phyloP scores from a whole-genome alignment of 2,113 vertebrate species.

The Crocuta crocuta region DNA sequence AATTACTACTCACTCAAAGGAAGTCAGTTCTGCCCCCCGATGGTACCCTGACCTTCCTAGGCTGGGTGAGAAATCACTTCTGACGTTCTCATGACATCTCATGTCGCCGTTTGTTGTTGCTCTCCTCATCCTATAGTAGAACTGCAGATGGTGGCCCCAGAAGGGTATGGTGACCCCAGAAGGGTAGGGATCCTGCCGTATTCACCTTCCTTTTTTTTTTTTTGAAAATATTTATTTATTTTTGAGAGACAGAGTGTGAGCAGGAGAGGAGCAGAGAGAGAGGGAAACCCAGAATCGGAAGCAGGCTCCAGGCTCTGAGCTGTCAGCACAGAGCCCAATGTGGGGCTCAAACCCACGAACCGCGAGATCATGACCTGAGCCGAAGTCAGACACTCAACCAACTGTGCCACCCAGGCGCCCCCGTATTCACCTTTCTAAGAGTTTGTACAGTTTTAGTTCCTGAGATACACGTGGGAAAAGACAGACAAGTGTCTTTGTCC shows the following conservation, averaged over 20 bases:
- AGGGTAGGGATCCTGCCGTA: neutral
- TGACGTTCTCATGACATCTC: neutral
- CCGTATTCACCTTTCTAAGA: neutral
- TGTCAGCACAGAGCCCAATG: too few relatives aligned
- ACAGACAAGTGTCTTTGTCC: neutral
- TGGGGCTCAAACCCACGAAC: too few relatives aligned
- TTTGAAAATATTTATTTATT: too few relatives aligned
- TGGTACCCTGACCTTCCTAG: neutral
- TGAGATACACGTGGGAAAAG: neutral
- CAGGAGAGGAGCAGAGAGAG: too few relatives aligned
- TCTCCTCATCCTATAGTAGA: fast-evolving
- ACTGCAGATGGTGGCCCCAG: neutral
- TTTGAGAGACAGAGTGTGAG: too few relatives aligned
- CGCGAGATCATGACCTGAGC: too few relatives aligned
- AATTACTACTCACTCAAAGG: neutral
- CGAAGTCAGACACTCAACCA: too few relatives aligned
- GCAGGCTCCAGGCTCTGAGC: too few relatives aligned
- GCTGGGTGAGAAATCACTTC: neutral
- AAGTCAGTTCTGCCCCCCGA: neutral
- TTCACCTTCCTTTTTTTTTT: neutral
- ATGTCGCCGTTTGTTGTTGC: neutral
- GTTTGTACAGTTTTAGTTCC: neutral
- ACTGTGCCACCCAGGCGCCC: too few relatives aligned
- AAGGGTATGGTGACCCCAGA: too few relatives aligned
- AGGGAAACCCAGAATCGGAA: too few relatives aligned